phyloP scores from a whole-genome alignment of 2,888 invertebrate genomes.

The Chrysolina americana region DNA sequence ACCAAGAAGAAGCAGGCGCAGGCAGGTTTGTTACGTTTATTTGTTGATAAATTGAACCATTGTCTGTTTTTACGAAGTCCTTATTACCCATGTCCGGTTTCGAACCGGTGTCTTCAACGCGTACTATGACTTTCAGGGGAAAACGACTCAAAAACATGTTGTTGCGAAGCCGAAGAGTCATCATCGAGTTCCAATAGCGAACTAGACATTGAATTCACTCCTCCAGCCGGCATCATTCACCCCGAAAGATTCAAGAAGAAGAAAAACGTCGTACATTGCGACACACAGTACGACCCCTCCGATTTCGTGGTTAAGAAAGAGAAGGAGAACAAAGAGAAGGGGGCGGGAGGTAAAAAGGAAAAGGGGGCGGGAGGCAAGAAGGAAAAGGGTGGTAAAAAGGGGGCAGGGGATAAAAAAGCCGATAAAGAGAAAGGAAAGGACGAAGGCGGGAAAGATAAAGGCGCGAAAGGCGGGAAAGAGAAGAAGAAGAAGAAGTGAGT shows the following conservation, averaged over 20 bases:
- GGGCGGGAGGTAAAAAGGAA: background rate
- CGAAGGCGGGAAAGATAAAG: background rate
- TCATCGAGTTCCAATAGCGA: conserved; percentile 74
- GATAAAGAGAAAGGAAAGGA: conserved; percentile 41
- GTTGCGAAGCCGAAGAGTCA: conserved; percentile 49
- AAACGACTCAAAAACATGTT: conserved; percentile 50
- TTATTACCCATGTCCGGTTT: no score
- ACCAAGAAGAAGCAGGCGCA: conserved; percentile 72
- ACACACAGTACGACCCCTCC: conserved; percentile 75
- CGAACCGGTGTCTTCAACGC: background rate
- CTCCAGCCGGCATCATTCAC: conserved; percentile 79
- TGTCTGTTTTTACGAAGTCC: no score
- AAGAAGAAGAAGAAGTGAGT: background rate
- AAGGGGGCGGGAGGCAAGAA: background rate
- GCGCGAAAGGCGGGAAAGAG: conserved; percentile 27
- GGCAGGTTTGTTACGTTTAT: conserved; percentile 25
- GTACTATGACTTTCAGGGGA: conserved; percentile 28
- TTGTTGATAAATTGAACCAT: background rate
- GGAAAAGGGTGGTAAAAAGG: conserved; percentile 30
- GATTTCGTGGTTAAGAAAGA: conserved; percentile 66
- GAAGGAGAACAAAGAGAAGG: conserved; percentile 9
- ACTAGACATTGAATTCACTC: conserved; percentile 81
- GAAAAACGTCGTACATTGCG: conserved; percentile 71
- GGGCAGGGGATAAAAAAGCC: conserved; percentile 37
- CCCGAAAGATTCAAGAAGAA: conserved; percentile 70